These are phyloP conservation scores for Nettapus auritus DNA, from an alignment of 2,113 vertebrate genomes.

Conservation along the genomic window DNA sequence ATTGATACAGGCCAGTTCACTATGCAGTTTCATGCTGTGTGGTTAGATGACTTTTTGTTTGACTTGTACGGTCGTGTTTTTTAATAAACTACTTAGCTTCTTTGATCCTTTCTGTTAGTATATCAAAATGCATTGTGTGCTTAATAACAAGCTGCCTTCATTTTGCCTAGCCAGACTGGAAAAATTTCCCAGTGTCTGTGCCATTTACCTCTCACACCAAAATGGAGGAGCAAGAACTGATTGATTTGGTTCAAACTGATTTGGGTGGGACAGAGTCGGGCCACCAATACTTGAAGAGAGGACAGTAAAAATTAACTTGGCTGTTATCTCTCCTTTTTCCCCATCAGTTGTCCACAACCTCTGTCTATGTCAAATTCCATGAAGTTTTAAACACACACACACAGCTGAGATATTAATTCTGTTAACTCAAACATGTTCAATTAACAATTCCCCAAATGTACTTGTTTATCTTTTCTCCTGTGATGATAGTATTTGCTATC, in stretches of 20 bases:
- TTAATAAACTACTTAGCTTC: slow-evolving; percentile 44
- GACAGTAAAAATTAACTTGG: neutral
- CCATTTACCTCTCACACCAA: neutral
- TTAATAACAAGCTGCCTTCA: slow-evolving; percentile 13
- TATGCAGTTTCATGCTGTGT: neutral
- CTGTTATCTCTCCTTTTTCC: neutral
- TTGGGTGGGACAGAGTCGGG: neutral
- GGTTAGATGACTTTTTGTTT: neutral
- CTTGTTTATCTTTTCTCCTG: neutral
- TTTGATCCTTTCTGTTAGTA: neutral
- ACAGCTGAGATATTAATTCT: neutral
- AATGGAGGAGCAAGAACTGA: neutral
- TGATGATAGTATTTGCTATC: neutral
- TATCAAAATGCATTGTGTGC: slow-evolving; percentile 1
- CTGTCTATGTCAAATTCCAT: neutral
- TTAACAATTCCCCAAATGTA: neutral
- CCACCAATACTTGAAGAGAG: neutral
- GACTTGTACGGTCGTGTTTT: slow-evolving; percentile 20
- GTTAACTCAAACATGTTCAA: neutral
- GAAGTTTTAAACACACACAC: neutral
- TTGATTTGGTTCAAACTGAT: neutral
- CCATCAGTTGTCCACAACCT: neutral
- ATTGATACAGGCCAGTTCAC: neutral
- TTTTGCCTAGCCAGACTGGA: neutral
- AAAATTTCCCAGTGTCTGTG: neutral